Evolutionary conservation across 2,797 vertebrate species (phyloP), one percentile per base, ranked within the genome.

Genomic region (Siniperca scherzeri): DNA sequence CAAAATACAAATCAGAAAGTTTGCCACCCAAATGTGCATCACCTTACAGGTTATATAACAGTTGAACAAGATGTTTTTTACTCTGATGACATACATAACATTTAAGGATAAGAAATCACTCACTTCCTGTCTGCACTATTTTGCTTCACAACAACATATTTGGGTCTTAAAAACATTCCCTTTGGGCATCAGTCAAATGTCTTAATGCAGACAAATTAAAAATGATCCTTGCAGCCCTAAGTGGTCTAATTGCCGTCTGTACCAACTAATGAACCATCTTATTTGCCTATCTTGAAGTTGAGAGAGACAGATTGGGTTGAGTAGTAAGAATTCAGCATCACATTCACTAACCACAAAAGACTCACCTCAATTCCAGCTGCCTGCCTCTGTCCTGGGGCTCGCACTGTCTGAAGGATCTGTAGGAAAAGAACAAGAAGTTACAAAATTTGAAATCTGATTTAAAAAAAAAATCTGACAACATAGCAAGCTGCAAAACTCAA

Each of bases 341-440:
- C 5, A 42, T 50, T 61, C 17, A 76, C 25, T 17, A 78, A 73
- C 9, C n/a, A 57, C 25, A 14, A 71, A 90, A 89, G 36, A 36
- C 90, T 94, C 91, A 99, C 98, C 96, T 99, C 98, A 83, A 99
- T 98, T 80, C 99, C 99, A 68, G 97, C 96, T 60, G 97, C 97
- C 93, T 99, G 98, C 78, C 96, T 97, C 93, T 99, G 98, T 68
- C 97, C 97, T 36, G 97, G 97, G 21, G 93, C 94, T 94, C 97
- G 96, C 68, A 99, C 97, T 0, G 99, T 99, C 88, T 99, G 99
- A 30, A 99, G 73, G 84, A 99, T 96, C 99, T 99, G 93, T 19
- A 71, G 87, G 2, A 74, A 0, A 70, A 75, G 12, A 76, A n/a
- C 19, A 77, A 27, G 10, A 22, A 48, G 30, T 27, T 7, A 56